Evolutionary conservation across 2,797 vertebrate species (phyloP).

Genomic region (Bryconaethiops microstoma): DNA sequence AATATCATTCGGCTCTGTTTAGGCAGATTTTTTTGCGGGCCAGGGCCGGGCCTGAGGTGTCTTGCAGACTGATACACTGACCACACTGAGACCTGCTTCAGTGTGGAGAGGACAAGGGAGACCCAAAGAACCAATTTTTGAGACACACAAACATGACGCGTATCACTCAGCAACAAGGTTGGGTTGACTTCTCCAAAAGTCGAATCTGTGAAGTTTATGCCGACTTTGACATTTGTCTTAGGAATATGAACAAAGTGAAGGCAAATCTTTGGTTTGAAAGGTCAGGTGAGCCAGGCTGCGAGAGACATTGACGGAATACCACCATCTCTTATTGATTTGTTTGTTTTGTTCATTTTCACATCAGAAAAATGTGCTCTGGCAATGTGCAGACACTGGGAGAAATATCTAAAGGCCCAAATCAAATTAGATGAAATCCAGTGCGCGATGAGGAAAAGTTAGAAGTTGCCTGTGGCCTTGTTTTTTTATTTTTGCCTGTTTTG

Average conservation of each 20-base stretch:
- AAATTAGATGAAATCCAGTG: constrained; percentile 67
- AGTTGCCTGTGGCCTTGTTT: constrained; percentile 53
- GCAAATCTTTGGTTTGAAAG: constrained; percentile 63
- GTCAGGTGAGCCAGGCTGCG: constrained; percentile 62
- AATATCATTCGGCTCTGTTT: constrained; percentile 64
- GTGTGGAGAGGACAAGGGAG: neutral
- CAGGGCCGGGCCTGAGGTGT: constrained; percentile 52
- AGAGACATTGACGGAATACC: constrained; percentile 60
- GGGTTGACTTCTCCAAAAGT: constrained; percentile 13
- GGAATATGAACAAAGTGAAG: constrained; percentile 23
- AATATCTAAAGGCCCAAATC: constrained; percentile 64
- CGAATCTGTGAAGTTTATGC: constrained; percentile 19
- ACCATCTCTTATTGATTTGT: constrained; percentile 71
- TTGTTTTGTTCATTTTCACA: constrained; percentile 56
- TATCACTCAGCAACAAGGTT: neutral
- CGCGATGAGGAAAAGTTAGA: constrained; percentile 59
- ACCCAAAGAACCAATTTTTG: too few species aligned
- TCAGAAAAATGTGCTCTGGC: constrained; percentile 43
- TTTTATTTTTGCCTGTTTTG: constrained; percentile 50
- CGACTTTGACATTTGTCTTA: constrained; percentile 20
- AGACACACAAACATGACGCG: neutral
- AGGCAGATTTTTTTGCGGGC: constrained; percentile 64
- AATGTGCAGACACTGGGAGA: constrained; percentile 44
- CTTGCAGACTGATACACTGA: constrained; percentile 9
- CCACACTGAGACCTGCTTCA: neutral